These are phyloP conservation scores for Porites lobata DNA, from an alignment of 92 coral and sea anemone species.

Conservation along the genomic window DNA sequence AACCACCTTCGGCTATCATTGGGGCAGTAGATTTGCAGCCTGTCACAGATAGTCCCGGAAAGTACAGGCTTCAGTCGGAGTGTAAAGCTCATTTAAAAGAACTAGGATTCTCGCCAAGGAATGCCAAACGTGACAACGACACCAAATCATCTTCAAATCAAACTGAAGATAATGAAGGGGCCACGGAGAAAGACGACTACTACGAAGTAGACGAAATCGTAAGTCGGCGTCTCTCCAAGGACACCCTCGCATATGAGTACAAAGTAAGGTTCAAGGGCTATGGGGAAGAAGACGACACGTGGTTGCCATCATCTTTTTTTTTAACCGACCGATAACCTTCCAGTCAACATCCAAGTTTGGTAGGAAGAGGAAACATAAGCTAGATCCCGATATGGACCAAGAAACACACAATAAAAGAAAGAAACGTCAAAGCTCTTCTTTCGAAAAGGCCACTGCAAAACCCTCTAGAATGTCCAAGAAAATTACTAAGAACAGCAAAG, in stretches of 20 bases:
- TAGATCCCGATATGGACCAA: slow-evolving; percentile 41
- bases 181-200: not conserved
- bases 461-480: not conserved
- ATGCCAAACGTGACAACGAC: not conserved
- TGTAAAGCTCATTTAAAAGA: not conserved
- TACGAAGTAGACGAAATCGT: slow-evolving; percentile 31
- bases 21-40: slow-evolving; percentile 28
- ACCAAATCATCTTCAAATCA: not conserved
- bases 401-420: slow-evolving; percentile 20
- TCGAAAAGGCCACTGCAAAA: not conserved
- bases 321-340: slow-evolving; percentile 34
- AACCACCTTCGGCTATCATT: not conserved
- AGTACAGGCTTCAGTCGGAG: not conserved
- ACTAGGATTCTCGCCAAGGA: slow-evolving; percentile 17
- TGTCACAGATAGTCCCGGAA: slow-evolving; percentile 2
- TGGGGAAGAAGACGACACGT: slow-evolving; percentile 55
- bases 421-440: not conserved
- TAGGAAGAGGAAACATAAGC: slow-evolving; percentile 45
- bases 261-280: slow-evolving; percentile 65
- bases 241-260: slow-evolving; percentile 39
- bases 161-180: not conserved
- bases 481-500: not conserved
- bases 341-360: slow-evolving; percentile 44
- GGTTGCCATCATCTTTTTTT: slow-evolving; percentile 54
- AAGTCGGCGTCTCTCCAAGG: slow-evolving; percentile 7